A percentile compares a stretch with the other conserved stretches of the same genome.
Evolutionary conservation across 64 coral and sea anemone genomes (phyloP).

Genomic region (Dendronephthya gigantea): DNA sequence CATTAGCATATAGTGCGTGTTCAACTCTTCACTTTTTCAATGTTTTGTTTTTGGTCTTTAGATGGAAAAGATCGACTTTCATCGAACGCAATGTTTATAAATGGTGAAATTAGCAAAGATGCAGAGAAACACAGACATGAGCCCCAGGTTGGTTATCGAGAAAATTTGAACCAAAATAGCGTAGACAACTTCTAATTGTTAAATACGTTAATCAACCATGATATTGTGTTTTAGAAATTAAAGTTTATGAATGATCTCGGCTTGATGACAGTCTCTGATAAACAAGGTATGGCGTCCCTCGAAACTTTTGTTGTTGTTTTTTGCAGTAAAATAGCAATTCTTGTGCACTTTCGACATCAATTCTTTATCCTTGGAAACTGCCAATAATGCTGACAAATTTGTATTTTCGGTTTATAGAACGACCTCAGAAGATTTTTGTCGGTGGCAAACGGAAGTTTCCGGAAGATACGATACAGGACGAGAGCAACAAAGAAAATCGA

Average conservation of each 20-base stretch:
- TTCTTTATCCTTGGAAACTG: not conserved
- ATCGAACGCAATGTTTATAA: not conserved
- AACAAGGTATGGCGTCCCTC: not conserved
- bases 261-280: not conserved
- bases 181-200: not conserved
- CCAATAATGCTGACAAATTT: not conserved
- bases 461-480: not conserved
- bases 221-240: not conserved
- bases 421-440: not conserved
- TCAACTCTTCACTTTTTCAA: no score
- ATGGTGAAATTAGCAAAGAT: not conserved
- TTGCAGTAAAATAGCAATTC: no score
- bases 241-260: constrained; percentile 14
- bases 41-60: not conserved
- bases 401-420: not conserved
- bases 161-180: no score
- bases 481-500: constrained; percentile 7
- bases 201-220: not conserved
- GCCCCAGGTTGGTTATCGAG: not conserved
- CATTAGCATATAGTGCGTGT: no score
- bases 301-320: no score
- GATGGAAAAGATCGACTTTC: not conserved
- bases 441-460: not conserved
- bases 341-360: no score
- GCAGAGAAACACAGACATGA: not conserved